Conservation (phyloP, 2,797 vertebrate genomes). For the Garrulus glandarius region DNA sequence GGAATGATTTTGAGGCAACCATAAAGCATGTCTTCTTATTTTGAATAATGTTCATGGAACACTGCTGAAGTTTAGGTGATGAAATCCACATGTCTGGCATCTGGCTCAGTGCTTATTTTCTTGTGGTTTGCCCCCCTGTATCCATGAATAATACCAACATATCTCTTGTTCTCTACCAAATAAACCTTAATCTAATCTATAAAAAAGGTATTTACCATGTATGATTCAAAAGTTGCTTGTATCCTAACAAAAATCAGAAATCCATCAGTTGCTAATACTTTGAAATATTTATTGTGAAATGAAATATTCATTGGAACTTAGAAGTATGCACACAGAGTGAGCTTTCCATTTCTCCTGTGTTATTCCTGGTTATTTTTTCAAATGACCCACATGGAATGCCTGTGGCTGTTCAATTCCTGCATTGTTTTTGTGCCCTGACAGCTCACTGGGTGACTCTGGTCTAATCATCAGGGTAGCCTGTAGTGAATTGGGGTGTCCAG, state of each 20-base stretch:
- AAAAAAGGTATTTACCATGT: background rate
- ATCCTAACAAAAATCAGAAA: background rate
- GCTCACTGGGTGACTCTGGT: background rate
- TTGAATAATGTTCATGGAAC: background rate
- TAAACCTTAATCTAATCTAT: background rate
- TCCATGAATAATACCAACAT: background rate
- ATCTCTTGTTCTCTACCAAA: background rate
- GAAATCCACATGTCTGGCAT: background rate
- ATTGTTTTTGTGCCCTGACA: background rate
- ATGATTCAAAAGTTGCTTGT: background rate
- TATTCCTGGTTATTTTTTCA: background rate
- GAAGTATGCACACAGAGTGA: background rate
- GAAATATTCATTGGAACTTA: background rate
- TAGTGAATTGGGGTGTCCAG: background rate
- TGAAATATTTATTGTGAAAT: background rate
- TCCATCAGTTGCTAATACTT: background rate
- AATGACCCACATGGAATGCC: too few relatives aligned
- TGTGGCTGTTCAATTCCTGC: background rate
- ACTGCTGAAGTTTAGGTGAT: background rate
- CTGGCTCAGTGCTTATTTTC: background rate
- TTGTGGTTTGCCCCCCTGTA: background rate
- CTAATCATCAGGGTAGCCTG: background rate
- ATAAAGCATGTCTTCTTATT: background rate
- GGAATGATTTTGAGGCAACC: background rate
- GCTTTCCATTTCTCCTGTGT: background rate